Evolutionary conservation across 2,888 invertebrate genomes (phyloP).

Genomic region (Congeria kusceri): DNA sequence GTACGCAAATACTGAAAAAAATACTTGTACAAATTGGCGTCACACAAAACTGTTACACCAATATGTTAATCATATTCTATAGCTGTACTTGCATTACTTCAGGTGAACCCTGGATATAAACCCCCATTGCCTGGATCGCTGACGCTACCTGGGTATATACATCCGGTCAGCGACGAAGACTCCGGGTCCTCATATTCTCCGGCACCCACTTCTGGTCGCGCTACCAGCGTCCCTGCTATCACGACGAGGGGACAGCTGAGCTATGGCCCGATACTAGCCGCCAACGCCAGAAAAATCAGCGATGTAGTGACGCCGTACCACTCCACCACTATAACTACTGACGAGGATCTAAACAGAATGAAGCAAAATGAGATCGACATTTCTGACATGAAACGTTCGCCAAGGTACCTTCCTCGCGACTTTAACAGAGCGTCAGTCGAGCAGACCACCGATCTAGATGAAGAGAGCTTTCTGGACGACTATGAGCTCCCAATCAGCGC

Average conservation of each 20-base stretch:
- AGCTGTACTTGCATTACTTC: not conserved
- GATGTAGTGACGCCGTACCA: constrained; percentile 25
- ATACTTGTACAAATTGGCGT: not conserved
- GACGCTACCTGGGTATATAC: constrained; percentile 39
- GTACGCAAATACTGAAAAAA: not conserved
- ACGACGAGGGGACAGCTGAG: constrained; percentile 57
- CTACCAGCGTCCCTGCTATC: constrained; percentile 20
- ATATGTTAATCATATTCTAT: not conserved
- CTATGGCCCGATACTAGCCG: constrained; percentile 60
- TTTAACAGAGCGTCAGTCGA: constrained; percentile 9
- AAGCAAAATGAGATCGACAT: not conserved
- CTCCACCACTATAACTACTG: constrained; percentile 20
- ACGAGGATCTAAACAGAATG: constrained; percentile 16
- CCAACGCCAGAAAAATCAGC: constrained; percentile 20
- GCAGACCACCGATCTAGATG: not conserved
- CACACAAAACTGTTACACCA: not conserved
- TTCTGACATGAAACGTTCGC: not conserved
- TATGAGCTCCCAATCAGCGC: constrained; percentile 57
- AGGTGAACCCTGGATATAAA: constrained; percentile 55
- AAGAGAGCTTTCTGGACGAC: constrained; percentile 35
- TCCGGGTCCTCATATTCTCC: constrained; percentile 22
- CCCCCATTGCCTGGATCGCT: constrained; percentile 47
- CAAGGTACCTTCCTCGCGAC: constrained; percentile 20
- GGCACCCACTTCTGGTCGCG: constrained; percentile 9
- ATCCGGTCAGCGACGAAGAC: constrained; percentile 43